A percentile compares a stretch with the other conserved stretches of the same genome.
These are phyloP conservation scores for Pachypeltis micranthus DNA, from an alignment of 1,140 invertebrate species.

Conservation along the genomic window DNA sequence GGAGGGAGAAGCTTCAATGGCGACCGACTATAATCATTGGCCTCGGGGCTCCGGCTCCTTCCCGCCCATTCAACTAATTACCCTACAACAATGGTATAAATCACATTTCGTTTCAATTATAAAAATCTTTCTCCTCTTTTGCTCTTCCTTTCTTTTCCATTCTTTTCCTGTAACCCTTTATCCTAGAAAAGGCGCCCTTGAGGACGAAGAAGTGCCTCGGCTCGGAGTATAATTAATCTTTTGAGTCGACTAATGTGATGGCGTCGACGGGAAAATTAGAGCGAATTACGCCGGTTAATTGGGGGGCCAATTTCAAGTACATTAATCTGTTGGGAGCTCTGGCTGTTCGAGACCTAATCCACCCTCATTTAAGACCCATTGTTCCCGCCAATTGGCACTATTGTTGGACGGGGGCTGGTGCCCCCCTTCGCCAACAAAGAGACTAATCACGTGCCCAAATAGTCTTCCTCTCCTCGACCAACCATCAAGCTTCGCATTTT, in stretches of 20 bases:
- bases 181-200: not conserved
- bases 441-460: constrained; percentile 18
- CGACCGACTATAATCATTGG: too few species aligned
- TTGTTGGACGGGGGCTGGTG: constrained; percentile 13
- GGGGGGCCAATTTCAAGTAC: constrained; percentile 23
- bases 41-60: too few species aligned
- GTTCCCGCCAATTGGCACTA: constrained; percentile 19
- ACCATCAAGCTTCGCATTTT: not conserved
- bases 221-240: constrained; percentile 17
- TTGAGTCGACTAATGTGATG: constrained; percentile 5
- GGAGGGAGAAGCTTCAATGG: too few species aligned
- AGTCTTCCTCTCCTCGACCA: constrained; percentile 1
- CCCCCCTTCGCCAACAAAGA: constrained; percentile 11
- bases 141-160: not conserved
- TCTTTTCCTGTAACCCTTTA: not conserved
- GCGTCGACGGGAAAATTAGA: not conserved
- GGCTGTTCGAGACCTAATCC: not conserved
- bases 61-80: too few species aligned
- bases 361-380: constrained; percentile 12
- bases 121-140: constrained; percentile 11
- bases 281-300: constrained; percentile 20
- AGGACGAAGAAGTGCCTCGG: not conserved
- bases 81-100: not conserved
- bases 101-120: constrained; percentile 16
- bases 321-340: constrained; percentile 17